Evolutionary conservation across 2,888 invertebrate genomes (phyloP).

Genomic region (Trichacis sp.): DNA sequence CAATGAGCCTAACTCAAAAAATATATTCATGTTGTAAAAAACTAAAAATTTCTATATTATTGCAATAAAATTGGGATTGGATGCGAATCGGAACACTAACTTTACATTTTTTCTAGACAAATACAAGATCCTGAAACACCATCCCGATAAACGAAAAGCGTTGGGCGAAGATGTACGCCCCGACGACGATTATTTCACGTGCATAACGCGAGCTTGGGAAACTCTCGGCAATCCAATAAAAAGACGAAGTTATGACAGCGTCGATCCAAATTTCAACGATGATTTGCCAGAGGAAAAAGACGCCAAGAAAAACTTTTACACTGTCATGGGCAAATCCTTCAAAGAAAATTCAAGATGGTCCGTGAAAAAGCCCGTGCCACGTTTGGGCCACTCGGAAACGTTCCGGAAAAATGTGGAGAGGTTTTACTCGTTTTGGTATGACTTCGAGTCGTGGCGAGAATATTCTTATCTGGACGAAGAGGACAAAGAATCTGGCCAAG

Average conservation of each 20-base stretch:
- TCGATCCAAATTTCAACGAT: constrained; percentile 95
- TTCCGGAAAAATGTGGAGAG: constrained; percentile 87
- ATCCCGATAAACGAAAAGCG: constrained; percentile 97
- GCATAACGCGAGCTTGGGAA: constrained; percentile 98
- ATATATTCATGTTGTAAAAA: too few species aligned
- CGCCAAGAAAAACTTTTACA: constrained; percentile 85
- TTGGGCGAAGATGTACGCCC: constrained; percentile 87
- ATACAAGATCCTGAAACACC: constrained; percentile 91
- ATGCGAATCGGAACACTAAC: too few species aligned
- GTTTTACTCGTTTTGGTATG: constrained; percentile 98
- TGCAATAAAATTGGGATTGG: too few species aligned
- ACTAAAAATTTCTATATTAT: too few species aligned
- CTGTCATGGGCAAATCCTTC: constrained; percentile 75
- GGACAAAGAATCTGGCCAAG: constrained; percentile 97
- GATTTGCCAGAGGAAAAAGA: constrained; percentile 81
- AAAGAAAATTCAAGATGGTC: constrained; percentile 92
- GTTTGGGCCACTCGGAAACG: constrained; percentile 72
- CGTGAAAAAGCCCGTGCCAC: constrained; percentile 86
- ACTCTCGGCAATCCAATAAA: constrained; percentile 84
- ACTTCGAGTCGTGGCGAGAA: constrained; percentile 99
- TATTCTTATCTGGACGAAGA: constrained; percentile 99
- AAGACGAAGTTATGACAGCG: constrained; percentile 93
- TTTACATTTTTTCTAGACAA: too few species aligned
- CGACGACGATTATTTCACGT: constrained; percentile 98
- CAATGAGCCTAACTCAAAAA: not conserved